Evolutionary conservation across 2,113 vertebrate species (phyloP), one percentile per base, ranked within the genome.

Genomic region (Sylvietta virens): DNA sequence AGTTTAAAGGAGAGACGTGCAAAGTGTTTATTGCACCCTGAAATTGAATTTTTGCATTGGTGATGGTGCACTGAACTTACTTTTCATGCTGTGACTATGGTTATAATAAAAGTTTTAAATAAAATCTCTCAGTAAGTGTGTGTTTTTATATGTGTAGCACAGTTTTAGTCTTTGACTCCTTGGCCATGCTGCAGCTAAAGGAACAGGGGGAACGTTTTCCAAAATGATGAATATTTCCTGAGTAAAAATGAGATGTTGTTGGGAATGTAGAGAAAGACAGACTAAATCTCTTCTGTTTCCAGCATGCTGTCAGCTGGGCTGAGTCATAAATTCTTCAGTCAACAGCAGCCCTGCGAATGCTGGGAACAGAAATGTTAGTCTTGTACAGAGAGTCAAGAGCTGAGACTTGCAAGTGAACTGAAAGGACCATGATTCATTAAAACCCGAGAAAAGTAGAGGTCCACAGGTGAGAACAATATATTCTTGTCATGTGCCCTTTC

Each of bases 261-360:
- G 84, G 81, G 71, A 94, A 89, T 21, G 70, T 80, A 80, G 27
- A 90, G 60, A 90, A 72, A 90, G 92, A 95, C 83, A 92, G 90
- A 90, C 84, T 93, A 94, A 91, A 96, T 95, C 85, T 95, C 78
- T 77, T 79, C 78, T 88, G 79, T 94, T 95, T 88, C 87, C 91
- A 96, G 85, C 81, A 44, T 77, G 44, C 84, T 93, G 91, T 95
- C 81, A 95, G 20, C 91, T 87, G 84, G 62, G 30, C 56, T 70
- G 90, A 92, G 74, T 93, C 94, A 95, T 96, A 96, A 96, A 96
- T 96, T 95, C 50, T 91, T 96, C 89, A 93, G 94, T 95, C 95
- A 96, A 87, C 93, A 90, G 92, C 91, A 94, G 88, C 47, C 42
- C 54, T 81, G 10, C 31, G 5, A 86, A 69, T 58, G 67, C 79